Base-by-base conservation (phyloP, 2,888 invertebrate genomes). In the Ferdinandea cuprea region DNA sequence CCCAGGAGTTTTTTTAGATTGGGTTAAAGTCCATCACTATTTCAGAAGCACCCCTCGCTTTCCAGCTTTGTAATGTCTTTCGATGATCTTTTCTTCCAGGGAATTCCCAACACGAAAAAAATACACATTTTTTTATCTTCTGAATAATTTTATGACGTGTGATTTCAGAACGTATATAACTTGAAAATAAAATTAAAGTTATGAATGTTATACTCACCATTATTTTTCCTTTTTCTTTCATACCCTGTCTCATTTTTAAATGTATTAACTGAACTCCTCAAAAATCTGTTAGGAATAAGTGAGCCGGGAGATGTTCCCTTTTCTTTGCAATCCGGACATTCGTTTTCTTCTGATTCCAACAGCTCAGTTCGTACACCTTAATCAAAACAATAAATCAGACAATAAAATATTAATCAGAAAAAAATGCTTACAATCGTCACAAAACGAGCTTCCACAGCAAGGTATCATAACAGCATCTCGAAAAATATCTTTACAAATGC, bases 381-480 rank as follows among this genome's bases (percentile, higher is more conserved):
- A n/a, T n/a, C n/a, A 25, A 25, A 25, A 2, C 2, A 25, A 25
- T 25, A 15, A 58, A 74, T 54, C 37, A 71, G 8, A 28, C 73
- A 54, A 11, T 52, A 32, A 44, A 63, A 17, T 25, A 9, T 0
- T 13, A 50, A 1, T 30, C 30, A 19, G 11, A 19, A 21, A 30
- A 48, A n/a, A 46, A 61, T 72, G 92, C 94, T 93, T 92, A 96
- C 99, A 99, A 91, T 99, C 99, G 91, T 99, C 99, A 91, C 99
- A 99, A 92, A 98, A 99, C 8, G 98, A 98, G 91, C 97, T 97
- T 3, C 99, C 99, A 91, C 99, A 99, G 90, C 99, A 99, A 0
- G 98, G 98, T 89, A 98, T 98, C 94, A 99, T 96, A 28, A 99
- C 98, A 37, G 99, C 99, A 91, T 99, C 99, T 0, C 95, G 95